Evolutionary conservation across 2,113 vertebrate species (phyloP).

Genomic region (Brachionichthys hirsutus): DNA sequence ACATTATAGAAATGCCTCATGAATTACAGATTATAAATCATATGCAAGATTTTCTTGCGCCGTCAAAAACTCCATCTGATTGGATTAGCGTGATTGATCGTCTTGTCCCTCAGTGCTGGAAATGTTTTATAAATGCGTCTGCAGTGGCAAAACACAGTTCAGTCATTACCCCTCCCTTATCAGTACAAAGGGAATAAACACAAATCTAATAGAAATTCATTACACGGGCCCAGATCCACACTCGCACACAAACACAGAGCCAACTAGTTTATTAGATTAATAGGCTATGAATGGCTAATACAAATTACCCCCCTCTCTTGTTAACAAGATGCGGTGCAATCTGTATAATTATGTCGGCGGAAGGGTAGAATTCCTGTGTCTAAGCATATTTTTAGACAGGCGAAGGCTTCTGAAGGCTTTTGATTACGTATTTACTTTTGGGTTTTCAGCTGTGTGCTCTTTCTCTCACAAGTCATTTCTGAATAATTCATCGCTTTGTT

Average conservation of each 20-base stretch:
- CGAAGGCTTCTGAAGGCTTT: slow-evolving; percentile 63
- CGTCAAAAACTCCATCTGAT: slow-evolving; percentile 60
- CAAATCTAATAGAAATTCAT: slow-evolving; percentile 86
- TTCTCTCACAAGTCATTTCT: slow-evolving; percentile 61
- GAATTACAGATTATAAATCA: slow-evolving; percentile 42
- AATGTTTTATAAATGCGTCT: slow-evolving; percentile 72
- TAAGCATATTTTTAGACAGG: slow-evolving; percentile 75
- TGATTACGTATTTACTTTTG: slow-evolving; percentile 70
- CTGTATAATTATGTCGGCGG: slow-evolving; percentile 77
- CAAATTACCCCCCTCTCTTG: slow-evolving; percentile 74
- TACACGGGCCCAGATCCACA: slow-evolving; percentile 56
- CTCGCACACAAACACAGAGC: slow-evolving; percentile 54
- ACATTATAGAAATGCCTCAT: slow-evolving; percentile 30
- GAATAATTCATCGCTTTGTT: slow-evolving; percentile 75
- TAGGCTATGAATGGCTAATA: slow-evolving; percentile 78
- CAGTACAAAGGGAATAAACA: slow-evolving; percentile 84
- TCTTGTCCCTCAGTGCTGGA: slow-evolving; percentile 60
- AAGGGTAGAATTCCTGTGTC: slow-evolving; percentile 74
- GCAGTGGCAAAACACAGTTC: slow-evolving; percentile 75
- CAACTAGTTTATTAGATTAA: slow-evolving; percentile 77
- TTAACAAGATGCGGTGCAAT: slow-evolving; percentile 77
- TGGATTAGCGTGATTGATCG: slow-evolving; percentile 84
- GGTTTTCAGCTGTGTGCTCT: slow-evolving; percentile 52
- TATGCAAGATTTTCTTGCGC: slow-evolving; percentile 54
- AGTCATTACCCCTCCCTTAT: slow-evolving; percentile 81